Evolutionary conservation across 1,140 invertebrate species (phyloP).

Genomic region (Pseudomyrmex pallidus): DNA sequence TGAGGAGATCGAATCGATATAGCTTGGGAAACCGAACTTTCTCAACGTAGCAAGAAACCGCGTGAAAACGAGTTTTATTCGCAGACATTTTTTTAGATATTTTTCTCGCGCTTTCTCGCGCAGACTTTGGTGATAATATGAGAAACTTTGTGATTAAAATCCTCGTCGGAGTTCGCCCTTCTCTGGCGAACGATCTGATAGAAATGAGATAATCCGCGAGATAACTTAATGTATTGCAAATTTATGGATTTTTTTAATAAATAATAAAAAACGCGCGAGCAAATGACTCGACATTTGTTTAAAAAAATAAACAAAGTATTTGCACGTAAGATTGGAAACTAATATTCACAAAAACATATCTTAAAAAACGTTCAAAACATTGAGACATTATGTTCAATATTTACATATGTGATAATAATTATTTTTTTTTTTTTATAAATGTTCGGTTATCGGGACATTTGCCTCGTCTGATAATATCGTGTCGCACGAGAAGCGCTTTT

Average conservation of each 20-base stretch:
- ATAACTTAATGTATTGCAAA: not conserved
- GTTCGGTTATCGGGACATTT: too few relatives aligned
- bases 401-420: not conserved
- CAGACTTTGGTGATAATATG: too few relatives aligned
- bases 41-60: not conserved
- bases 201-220: not conserved
- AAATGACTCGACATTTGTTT: too few relatives aligned
- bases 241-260: not conserved
- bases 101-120: not conserved
- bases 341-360: too few relatives aligned
- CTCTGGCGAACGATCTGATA: not conserved
- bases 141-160: conserved; percentile 3
- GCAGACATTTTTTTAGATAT: not conserved
- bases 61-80: conserved; percentile 15
- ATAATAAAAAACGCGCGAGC: too few relatives aligned
- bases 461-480: too few relatives aligned
- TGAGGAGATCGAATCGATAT: conserved; percentile 37
- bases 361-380: too few relatives aligned
- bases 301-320: too few relatives aligned
- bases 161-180: not conserved
- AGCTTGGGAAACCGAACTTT: conserved; percentile 22
- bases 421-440: not conserved
- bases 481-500: too few relatives aligned
- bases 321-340: too few relatives aligned
- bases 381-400: too few relatives aligned